Base-by-base conservation (phyloP, 2,888 invertebrate genomes). In the Bombyx huttoni region DNA sequence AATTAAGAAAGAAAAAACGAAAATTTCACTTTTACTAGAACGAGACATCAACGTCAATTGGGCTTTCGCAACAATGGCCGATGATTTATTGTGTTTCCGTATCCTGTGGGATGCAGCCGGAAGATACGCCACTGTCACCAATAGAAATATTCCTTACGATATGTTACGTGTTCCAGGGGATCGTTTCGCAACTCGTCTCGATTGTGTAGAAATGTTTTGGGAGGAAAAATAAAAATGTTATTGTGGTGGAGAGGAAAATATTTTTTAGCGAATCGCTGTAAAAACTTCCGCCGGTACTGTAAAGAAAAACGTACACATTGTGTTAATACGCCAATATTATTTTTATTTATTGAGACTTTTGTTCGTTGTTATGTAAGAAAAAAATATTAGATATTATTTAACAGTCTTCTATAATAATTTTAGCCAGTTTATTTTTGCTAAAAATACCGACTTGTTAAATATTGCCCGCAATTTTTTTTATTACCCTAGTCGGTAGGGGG, bases 1-100 rank as follows among this genome's bases (percentile, higher is more conserved):
- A 47, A 47, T 35, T 47, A 1, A 45, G 47, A 52, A 35, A 49
- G n/a, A 50, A 24, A 46, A 55, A 61, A 59, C 59, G 51, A 62
- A 59, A 67, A 57, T 58, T 53, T 54, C 45, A 48, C 52, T 51
- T 58, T 57, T 58, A 55, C 60, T 57, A 60, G 54, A 52, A 49
- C 58, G 69, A 81, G 78, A 78, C 78, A 78, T 79, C 76, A 73
- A 69, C 75, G 75, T 74, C 78, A 75, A 82, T 81, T 78, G 81
- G 73, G 64, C 70, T 67, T 67, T 56, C 57, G 70, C 67, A 78
- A 78, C 78, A 79, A 78, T 73, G 70, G 68, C 59, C 70, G 67
- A 82, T 81, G 83, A 84, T 83, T 79, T 84, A 85, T 85, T 67
- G 73, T 70, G 65, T 70, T 71, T 72, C 70, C 74, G 65, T 59